phyloP scores from a whole-genome alignment of 1,140 invertebrate species.

The Camponotus pennsylvanicus region DNA sequence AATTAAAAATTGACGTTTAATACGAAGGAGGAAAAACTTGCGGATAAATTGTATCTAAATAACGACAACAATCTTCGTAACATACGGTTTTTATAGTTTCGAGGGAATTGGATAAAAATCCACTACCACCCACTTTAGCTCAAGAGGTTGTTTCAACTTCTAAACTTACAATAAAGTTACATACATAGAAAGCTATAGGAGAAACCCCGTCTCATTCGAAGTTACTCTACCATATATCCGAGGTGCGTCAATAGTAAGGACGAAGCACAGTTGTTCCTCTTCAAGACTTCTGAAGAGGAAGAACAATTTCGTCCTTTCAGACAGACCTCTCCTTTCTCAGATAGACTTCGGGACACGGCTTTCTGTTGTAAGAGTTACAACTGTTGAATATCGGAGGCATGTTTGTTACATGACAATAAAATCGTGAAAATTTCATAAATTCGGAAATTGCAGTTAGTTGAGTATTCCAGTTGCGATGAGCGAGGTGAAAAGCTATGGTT shows the following conservation, averaged over 20 bases:
- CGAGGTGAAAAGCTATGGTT: not conserved
- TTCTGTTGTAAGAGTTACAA: slow-evolving; percentile 15
- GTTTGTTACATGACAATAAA: not conserved
- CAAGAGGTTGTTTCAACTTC: slow-evolving; percentile 26
- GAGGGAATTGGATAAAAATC: not conserved
- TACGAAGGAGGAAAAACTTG: not conserved
- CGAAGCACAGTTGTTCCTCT: slow-evolving; percentile 36
- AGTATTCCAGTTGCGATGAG: not conserved
- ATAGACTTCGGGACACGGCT: slow-evolving; percentile 17
- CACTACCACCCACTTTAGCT: slow-evolving; percentile 20
- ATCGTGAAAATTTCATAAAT: not conserved
- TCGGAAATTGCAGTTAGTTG: not conserved
- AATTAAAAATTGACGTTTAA: not conserved
- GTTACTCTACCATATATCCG: slow-evolving; percentile 40
- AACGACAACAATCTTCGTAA: not conserved
- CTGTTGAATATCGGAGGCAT: slow-evolving; percentile 14
- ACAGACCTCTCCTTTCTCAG: slow-evolving; percentile 33
- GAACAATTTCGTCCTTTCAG: slow-evolving; percentile 29
- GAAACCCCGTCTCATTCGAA: slow-evolving; percentile 29
- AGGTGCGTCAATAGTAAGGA: slow-evolving; percentile 46
- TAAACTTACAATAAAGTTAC: slow-evolving; percentile 8
- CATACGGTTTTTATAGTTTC: not conserved
- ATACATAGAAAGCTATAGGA: not conserved
- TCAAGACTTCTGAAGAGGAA: slow-evolving; percentile 31
- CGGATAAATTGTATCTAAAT: not conserved